Percentiles rank a stretch among this genome's conserved stretches.
These are phyloP conservation scores for Microtus ochrogaster DNA, from an alignment of 2,113 vertebrate species.

Conservation along the genomic window DNA sequence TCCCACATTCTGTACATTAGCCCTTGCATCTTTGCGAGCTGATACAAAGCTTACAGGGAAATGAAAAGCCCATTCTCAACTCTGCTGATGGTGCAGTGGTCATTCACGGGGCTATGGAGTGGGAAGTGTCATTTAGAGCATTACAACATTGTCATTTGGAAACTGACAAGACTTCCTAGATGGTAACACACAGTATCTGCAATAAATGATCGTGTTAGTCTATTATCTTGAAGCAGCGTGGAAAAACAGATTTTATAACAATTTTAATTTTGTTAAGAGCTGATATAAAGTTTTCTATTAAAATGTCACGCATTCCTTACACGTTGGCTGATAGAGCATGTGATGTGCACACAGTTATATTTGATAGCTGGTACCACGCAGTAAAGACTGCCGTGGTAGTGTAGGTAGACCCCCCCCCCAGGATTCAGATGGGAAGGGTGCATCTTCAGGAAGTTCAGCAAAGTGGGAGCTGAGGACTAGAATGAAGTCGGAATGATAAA, in stretches of 20 bases:
- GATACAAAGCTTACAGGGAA: neutral
- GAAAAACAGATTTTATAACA: neutral
- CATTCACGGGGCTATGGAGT: conserved; percentile 2
- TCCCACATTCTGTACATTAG: neutral
- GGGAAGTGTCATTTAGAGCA: neutral
- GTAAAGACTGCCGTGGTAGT: neutral
- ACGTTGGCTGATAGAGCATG: neutral
- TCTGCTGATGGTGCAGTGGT: neutral
- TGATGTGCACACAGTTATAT: neutral
- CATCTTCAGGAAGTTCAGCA: neutral
- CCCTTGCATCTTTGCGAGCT: neutral
- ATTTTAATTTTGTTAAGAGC: conserved; percentile 18
- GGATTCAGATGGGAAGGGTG: neutral
- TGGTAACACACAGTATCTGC: neutral
- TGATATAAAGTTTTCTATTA: neutral
- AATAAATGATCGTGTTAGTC: conserved; percentile 13
- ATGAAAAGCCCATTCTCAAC: neutral
- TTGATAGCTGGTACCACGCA: neutral
- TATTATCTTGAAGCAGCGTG: conserved; percentile 2
- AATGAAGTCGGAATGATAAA: neutral
- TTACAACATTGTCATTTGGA: neutral
- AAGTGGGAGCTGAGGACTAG: neutral
- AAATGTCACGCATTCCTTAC: neutral
- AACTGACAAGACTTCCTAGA: neutral
- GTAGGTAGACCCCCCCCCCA: neutral